Percentiles rank a stretch among this genome's conserved stretches.
phyloP scores from a whole-genome alignment of 2,888 invertebrate species.

The Nemotelus nigrinus region DNA sequence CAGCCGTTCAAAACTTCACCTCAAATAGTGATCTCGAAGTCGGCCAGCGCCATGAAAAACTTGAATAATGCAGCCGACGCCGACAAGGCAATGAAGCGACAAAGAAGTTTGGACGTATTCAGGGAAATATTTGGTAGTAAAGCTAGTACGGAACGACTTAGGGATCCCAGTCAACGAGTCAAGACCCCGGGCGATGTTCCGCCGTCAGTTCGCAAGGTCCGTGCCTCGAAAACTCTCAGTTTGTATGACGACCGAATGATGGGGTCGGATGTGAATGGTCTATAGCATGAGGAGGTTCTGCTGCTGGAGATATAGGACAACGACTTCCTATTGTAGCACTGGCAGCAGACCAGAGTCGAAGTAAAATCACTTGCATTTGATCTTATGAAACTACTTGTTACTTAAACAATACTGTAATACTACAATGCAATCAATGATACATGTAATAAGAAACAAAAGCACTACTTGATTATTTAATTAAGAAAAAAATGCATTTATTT shows the following conservation, averaged over 20 bases:
- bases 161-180: conserved; percentile 80
- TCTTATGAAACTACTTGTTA: conserved; percentile 24
- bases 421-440: conserved; percentile 6
- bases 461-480: too few relatives aligned
- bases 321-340: not conserved
- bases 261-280: conserved; percentile 62
- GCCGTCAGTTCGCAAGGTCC: conserved; percentile 77
- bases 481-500: too few relatives aligned
- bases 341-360: conserved; percentile 11
- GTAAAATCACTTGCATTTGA: not conserved
- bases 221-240: conserved; percentile 80
- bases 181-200: conserved; percentile 87
- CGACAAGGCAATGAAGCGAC: conserved; percentile 66
- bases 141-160: conserved; percentile 72
- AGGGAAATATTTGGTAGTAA: conserved; percentile 76
- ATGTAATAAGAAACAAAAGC: not conserved
- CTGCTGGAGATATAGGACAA: conserved; percentile 61
- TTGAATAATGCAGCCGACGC: conserved; percentile 55
- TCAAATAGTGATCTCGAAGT: conserved; percentile 58
- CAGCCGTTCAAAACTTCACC: conserved; percentile 55
- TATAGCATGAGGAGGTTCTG: conserved; percentile 66
- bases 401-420: conserved; percentile 7
- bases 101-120: conserved; percentile 80
- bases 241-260: conserved; percentile 89
- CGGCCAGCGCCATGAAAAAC: conserved; percentile 58